Evolutionary conservation across 2,113 vertebrate species (phyloP), one percentile per base, ranked within the genome.

Genomic region (Copsychus sechellarum): DNA sequence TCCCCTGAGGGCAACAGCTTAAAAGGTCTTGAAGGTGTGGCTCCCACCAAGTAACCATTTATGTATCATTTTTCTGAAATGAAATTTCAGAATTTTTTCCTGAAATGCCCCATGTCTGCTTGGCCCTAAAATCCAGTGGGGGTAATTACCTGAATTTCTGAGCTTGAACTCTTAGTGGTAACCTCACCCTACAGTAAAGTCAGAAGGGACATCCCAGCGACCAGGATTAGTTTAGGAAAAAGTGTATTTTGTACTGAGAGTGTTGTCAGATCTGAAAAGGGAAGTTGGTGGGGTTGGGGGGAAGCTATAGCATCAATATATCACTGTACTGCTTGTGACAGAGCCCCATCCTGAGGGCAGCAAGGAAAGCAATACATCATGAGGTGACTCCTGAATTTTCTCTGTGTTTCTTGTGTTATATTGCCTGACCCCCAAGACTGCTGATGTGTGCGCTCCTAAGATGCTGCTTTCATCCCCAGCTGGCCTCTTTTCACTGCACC

Each of bases 401-500:
- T 91, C 74, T 24, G 36, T 86, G 77, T 90, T 84, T 95, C n/a
- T 43, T 61, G 50, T 92, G 86, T 93, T 95, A 89, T 90, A 95
- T 69, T 94, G 92, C 50, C 89, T 96, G 90, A 97, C 90, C 92
- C 93, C 61, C 72, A 79, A 47, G 92, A 34, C 48, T 92, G 97
- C 96, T 97, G 96, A 96, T 67, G 58, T 50, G 1, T 56, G 84
- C 88, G 91, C 53, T 96, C 64, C 61, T 81, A 23, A 33, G 60
- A 81, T 45, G 67, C 42, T 88, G 33, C 74, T 74, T 89, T 58
- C 86, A 69, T 81, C 69, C 65, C 61, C 19, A 62, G 25, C 2
- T 81, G 66, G 81, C 81, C 90, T 90, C 19, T 66, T 40, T 10
- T 28, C 60, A 40, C 50, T 29, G 81, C 23, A 48, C 42, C 58